Evolutionary conservation across 2,113 vertebrate species (phyloP).

Genomic region (Chunga burmeisteri): DNA sequence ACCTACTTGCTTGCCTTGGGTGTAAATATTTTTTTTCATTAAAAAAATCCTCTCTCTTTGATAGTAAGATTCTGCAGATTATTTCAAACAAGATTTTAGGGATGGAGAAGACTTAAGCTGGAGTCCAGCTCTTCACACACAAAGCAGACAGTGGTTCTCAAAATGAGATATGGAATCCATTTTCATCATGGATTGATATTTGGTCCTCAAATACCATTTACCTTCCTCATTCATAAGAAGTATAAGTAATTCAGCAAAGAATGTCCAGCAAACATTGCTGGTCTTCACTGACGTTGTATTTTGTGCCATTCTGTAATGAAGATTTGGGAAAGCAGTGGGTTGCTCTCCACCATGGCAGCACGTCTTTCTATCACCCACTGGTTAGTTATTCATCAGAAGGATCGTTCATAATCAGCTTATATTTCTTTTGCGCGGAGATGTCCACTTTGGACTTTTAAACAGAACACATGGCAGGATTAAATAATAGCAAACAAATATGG

Average conservation of each 20-base stretch:
- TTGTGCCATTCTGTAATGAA: fast-evolving
- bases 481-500: not conserved
- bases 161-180: not conserved
- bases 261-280: not conserved
- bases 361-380: not conserved
- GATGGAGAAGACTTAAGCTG: not conserved
- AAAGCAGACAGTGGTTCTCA: not conserved
- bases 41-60: not conserved
- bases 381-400: not conserved
- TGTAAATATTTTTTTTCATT: not conserved
- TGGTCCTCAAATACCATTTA: not conserved
- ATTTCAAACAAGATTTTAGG: not conserved
- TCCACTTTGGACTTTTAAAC: not conserved
- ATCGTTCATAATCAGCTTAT: not conserved
- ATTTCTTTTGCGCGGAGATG: not conserved
- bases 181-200: not conserved
- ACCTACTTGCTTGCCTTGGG: not conserved
- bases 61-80: not conserved
- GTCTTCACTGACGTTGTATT: not conserved
- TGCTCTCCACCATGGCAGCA: not conserved
- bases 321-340: not conserved
- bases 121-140: not conserved
- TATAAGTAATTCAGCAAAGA: not conserved
- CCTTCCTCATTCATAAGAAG: not conserved
- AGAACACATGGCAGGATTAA: not conserved